A percentile compares a stretch with the other conserved stretches of the same genome.
These are phyloP conservation scores for Antitype chi DNA, from an alignment of 2,888 invertebrate species.

Conservation along the genomic window DNA sequence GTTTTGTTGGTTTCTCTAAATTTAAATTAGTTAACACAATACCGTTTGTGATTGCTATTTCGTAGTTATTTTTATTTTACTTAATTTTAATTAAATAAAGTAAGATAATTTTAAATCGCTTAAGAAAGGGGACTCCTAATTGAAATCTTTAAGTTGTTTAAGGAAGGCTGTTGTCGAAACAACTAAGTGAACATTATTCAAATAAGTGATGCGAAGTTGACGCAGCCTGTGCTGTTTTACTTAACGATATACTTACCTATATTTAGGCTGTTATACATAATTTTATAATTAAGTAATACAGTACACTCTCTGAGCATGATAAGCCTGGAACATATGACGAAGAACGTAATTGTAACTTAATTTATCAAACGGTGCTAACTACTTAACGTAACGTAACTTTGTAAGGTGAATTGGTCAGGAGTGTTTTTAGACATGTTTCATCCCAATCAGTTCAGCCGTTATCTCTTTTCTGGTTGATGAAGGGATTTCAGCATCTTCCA, in stretches of 20 bases:
- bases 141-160: slow-evolving; percentile 74
- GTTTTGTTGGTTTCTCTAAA: slow-evolving; percentile 45
- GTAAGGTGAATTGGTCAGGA: too few relatives aligned
- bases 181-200: slow-evolving; percentile 82
- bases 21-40: slow-evolving; percentile 56
- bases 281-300: slow-evolving; percentile 24
- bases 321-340: neutral
- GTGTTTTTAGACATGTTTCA: too few relatives aligned
- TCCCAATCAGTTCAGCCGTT: too few relatives aligned
- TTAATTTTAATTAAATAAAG: slow-evolving; percentile 18
- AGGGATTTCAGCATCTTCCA: too few relatives aligned
- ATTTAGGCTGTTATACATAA: neutral
- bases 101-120: slow-evolving; percentile 51
- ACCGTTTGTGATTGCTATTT: slow-evolving; percentile 18
- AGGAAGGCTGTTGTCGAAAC: slow-evolving; percentile 74
- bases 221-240: slow-evolving; percentile 69
- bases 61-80: slow-evolving; percentile 23
- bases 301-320: neutral
- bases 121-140: slow-evolving; percentile 71
- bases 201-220: slow-evolving; percentile 77
- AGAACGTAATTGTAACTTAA: neutral
- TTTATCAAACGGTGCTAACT: too few relatives aligned
- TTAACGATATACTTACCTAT: slow-evolving; percentile 58
- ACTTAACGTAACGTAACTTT: too few relatives aligned
- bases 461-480: too few relatives aligned